Conservation (phyloP, 2,888 invertebrate genomes). For the Meteorus cinctellus region DNA sequence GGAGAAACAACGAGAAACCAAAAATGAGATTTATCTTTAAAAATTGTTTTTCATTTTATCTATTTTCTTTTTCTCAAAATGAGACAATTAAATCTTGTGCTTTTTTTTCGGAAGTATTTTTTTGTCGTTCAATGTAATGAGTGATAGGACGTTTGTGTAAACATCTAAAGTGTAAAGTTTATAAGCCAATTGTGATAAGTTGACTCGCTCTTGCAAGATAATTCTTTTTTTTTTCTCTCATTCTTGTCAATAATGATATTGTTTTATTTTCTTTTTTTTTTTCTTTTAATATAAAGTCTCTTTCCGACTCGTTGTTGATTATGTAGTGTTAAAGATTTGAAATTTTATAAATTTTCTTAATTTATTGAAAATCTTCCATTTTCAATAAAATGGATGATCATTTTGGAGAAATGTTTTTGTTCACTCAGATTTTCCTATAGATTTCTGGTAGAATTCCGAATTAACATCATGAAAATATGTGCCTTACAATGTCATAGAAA, state of each 20-base stretch:
- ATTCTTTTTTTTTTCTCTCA: not conserved
- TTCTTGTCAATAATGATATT: slow-evolving; percentile 2
- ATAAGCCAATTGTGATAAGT: slow-evolving; percentile 11
- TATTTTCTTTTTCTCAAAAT: not conserved
- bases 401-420: not conserved
- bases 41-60: not conserved
- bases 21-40: not conserved
- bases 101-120: not conserved
- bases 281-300: not conserved
- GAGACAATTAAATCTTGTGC: not conserved
- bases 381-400: too few species aligned
- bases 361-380: not conserved
- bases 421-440: not conserved
- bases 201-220: not conserved
- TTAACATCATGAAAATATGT: not conserved
- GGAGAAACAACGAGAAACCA: not conserved
- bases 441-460: not conserved
- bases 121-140: not conserved
- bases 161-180: slow-evolving; percentile 13
- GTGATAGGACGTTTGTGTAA: not conserved
- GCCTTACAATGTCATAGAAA: not conserved
- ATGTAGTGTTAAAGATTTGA: slow-evolving; percentile 5
- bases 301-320: not conserved
- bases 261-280: not conserved
- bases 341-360: not conserved